A percentile compares a stretch with the other conserved stretches of the same genome.
Conservation (phyloP, 2,888 invertebrate genomes). For the Schizaphis graminum region DNA sequence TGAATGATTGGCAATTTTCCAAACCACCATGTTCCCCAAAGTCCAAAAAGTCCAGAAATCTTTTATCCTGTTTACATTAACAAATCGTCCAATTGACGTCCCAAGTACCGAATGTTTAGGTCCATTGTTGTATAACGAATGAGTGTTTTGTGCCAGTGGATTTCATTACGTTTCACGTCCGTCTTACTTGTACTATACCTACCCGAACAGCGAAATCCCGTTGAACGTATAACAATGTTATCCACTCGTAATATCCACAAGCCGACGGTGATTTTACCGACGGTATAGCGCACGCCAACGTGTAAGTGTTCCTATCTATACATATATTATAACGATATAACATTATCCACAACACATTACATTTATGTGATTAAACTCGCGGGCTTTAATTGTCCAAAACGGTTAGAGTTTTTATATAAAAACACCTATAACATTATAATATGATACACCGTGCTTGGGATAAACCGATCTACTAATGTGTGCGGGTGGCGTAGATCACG, state of each 20-base stretch:
- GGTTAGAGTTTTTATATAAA: neutral
- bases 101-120: constrained; percentile 15
- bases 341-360: too few relatives aligned
- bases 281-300: neutral
- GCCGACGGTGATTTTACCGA: neutral
- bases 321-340: too few relatives aligned
- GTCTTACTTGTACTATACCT: neutral
- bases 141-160: neutral
- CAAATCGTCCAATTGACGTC: constrained; percentile 45
- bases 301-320: too few relatives aligned
- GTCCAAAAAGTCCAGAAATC: constrained; percentile 26
- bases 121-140: constrained; percentile 14
- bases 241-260: neutral
- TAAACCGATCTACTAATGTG: neutral
- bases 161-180: neutral
- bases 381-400: neutral
- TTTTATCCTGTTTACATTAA: constrained; percentile 39
- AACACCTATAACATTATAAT: neutral
- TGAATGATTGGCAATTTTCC: constrained; percentile 62
- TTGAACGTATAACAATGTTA: neutral
- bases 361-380: too few relatives aligned
- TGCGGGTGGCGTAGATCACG: neutral
- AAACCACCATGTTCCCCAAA: constrained; percentile 30
- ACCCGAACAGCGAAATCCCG: neutral
- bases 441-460: neutral